phyloP scores from a whole-genome alignment of 2,888 invertebrate genomes.

The Apamea crenata region DNA sequence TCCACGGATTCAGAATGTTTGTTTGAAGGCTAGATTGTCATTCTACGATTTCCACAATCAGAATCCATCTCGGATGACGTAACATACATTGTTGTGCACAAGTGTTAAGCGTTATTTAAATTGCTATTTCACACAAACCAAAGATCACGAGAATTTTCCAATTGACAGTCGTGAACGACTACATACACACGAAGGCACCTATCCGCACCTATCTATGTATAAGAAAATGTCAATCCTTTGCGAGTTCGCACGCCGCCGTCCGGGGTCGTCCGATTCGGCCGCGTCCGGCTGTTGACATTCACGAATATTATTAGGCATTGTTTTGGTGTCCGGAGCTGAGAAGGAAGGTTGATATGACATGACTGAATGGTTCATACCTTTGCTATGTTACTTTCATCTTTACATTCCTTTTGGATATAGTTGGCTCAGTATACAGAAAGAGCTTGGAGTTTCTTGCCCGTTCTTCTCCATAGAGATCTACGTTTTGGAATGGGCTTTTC shows the following conservation, averaged over 20 bases:
- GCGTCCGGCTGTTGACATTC: conserved; percentile 64
- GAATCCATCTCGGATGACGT: conserved; percentile 3
- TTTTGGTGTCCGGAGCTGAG: conserved; percentile 33
- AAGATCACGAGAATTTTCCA: conserved; percentile 59
- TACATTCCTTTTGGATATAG: not conserved
- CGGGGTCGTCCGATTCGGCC: conserved; percentile 50
- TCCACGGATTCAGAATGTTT: not conserved
- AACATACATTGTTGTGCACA: conserved; percentile 10
- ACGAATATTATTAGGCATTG: conserved; percentile 60
- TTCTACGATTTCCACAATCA: conserved; percentile 2
- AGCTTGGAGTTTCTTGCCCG: too few species aligned
- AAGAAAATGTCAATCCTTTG: conserved; percentile 61
- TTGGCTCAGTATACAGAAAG: not conserved
- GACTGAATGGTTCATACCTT: not conserved
- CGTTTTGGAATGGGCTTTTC: too few species aligned
- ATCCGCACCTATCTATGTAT: conserved; percentile 6
- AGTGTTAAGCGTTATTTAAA: conserved; percentile 48
- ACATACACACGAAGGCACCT: conserved; percentile 40
- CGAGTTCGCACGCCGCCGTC: conserved; percentile 51
- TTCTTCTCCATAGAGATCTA: too few species aligned
- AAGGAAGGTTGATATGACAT: conserved; percentile 37
- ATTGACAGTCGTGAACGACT: conserved; percentile 60
- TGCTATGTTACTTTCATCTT: not conserved
- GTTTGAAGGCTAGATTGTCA: conserved; percentile 5
- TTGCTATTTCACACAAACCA: conserved; percentile 51